Base-by-base conservation (phyloP, 2,113 vertebrate species). In the Halcyon malimbica region DNA sequence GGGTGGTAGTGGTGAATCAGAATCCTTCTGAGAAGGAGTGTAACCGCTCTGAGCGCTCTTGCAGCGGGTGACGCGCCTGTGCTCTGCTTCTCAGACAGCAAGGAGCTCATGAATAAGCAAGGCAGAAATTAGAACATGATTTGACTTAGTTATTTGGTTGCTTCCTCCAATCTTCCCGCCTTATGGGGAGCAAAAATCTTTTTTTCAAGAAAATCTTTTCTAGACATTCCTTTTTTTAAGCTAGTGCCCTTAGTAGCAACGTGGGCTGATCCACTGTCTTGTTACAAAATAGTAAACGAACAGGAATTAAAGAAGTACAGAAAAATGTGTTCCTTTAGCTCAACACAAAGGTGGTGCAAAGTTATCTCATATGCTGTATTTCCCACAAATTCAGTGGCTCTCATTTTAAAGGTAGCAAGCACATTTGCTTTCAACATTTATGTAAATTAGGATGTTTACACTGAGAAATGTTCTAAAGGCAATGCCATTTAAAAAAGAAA, bases 11-110 rank as follows among this genome's bases (percentile, higher is more conserved):
- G 41, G 90, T 94, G 82, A 96, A 97, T 57, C 94, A 96, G 26
- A 97, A 89, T 74, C 64, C 91, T 25, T 75, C 81, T 4, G 93
- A 96, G n/a, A 96, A 92, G 1, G 20, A 87, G 5, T 93, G 90
- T 53, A 88, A 96, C 92, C 96, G 42, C 96, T 97, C 39, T 93
- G 95, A 92, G 96, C 96, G 2, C 88, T 97, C 23, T 90, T 97
- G 46, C 97, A 98, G 41, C 93, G 95, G 95, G 73, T 96, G 25
- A 93, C 70, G 39, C 97, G n/a, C 93, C 93, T 37, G 95, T 87
- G 46, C 78, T 97, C 56, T 96, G 67, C 63, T 97, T 96, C 79
- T 96, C 78, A 48, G 95, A 91, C 42, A 94, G 96, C 1, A 54
- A 96, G 8, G 93, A 98, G 15, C 93, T 95, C 59, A 90, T 96